Evolutionary conservation across 2,113 vertebrate species (phyloP), one percentile per base, ranked within the genome.

Genomic region (Mormoops blainvillei): DNA sequence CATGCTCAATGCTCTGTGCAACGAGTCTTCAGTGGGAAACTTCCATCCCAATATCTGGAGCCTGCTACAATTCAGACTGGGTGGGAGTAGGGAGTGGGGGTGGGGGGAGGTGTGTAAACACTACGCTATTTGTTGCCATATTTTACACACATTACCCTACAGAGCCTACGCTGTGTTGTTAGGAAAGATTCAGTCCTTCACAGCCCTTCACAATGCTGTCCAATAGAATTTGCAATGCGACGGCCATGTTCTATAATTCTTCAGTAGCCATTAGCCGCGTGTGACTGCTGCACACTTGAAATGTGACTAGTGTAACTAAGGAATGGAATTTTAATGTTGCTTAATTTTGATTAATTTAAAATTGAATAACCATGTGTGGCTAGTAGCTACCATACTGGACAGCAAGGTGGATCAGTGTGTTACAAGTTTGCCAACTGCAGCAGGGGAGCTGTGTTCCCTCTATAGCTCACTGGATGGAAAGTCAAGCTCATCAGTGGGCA

Each of bases 281-380:
- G 4, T 13, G 12, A 48, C 5, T 58, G 38, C 48, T 43, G 28
- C 83, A 26, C 24, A 52, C 20, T 78, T 78, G 43, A 83, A 77
- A 80, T 38, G 63, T 31, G 26, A 80, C 18, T 45, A 20, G 36
- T 54, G 6, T 13, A 76, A 58, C 41, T 67, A 82, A 86, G 52
- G 22, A 74, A 50, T 13, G 3, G 0, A 31, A 83, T 94, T 65
- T 92, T 7, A 36, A 48, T 78, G 87, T 83, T 89, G 3, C 26
- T 94, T 63, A 24, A 52, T 58, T 94, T 95, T 73, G 82, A 81
- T 78, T 82, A 45, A 68, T 73, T 88, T 65, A 93, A 96, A 74
- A 88, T 85, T 33, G 70, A 86, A 87, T 22, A 74, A 1, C 28
- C 18, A 33, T 3, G 8, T 22, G 16, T 18, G 7, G 58, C 38